phyloP scores from a whole-genome alignment of 1,140 invertebrate species.

The Drosophila equinoxialis region DNA sequence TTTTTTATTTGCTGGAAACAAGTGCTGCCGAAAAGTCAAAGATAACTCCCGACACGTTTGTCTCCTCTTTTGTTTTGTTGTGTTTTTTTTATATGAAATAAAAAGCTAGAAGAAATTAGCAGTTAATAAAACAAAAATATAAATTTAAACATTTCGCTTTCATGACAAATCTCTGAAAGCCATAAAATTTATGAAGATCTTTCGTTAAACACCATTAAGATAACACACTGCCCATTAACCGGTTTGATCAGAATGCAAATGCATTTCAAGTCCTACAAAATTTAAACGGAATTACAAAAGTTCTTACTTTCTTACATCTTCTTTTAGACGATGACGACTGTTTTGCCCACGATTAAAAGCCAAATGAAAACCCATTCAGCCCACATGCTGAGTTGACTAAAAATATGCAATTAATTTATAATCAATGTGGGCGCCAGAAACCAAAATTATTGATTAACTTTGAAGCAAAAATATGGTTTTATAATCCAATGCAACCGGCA shows the following conservation, averaged over 20 bases:
- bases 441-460: conserved; percentile 5
- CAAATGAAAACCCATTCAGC: conserved; percentile 1
- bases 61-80: conserved; percentile 38
- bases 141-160: conserved; percentile 8
- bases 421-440: conserved; percentile 31
- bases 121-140: conserved; percentile 50
- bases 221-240: conserved; percentile 36
- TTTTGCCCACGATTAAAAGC: not conserved
- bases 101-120: conserved; percentile 56
- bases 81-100: conserved; percentile 38
- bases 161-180: conserved; percentile 34
- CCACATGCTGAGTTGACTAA: conserved; percentile 23
- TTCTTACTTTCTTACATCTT: not conserved
- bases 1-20: not conserved
- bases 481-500: not conserved
- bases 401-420: conserved; percentile 24
- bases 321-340: conserved; percentile 17
- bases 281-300: conserved; percentile 20
- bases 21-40: conserved; percentile 3
- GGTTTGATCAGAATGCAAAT: conserved; percentile 39
- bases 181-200: conserved; percentile 9
- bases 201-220: conserved; percentile 44
- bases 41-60: conserved; percentile 23
- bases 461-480: not conserved
- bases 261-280: conserved; percentile 56